Evolutionary conservation across 2,797 vertebrate species (phyloP).

Genomic region (Prionace glauca): DNA sequence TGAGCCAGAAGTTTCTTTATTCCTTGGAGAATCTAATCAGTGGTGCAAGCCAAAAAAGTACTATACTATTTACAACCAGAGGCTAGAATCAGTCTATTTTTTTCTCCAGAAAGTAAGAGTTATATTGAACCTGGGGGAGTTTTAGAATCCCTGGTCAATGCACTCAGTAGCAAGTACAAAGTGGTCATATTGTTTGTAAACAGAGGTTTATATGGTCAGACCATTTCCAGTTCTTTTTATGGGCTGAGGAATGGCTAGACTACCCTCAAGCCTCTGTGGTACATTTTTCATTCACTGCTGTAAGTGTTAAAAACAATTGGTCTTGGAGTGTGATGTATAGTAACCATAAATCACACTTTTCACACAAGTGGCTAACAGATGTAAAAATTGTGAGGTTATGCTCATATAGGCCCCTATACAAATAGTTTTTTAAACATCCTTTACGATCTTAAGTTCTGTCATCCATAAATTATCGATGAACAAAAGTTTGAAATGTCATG

Average conservation of each 20-base stretch:
- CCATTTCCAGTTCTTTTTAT: background rate
- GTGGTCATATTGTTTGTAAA: background rate
- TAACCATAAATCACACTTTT: conserved; percentile 3
- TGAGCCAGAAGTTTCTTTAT: background rate
- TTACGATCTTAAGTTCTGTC: background rate
- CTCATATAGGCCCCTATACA: background rate
- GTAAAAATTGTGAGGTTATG: background rate
- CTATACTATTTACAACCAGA: background rate
- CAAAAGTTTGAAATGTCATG: background rate
- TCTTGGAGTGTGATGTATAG: background rate
- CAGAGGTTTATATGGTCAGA: background rate
- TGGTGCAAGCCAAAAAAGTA: background rate
- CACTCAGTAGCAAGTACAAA: background rate
- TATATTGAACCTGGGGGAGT: background rate
- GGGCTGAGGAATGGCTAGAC: background rate
- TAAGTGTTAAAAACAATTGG: background rate
- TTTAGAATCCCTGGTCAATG: background rate
- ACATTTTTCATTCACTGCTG: background rate
- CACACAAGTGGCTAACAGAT: conserved; percentile 14
- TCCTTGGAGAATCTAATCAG: background rate
- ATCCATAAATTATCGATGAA: background rate
- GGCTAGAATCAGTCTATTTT: background rate
- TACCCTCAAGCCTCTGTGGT: background rate
- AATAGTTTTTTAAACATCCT: background rate
- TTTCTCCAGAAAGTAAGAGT: background rate